Percentiles rank a stretch among this genome's conserved stretches.
phyloP scores from a whole-genome alignment of 2,113 vertebrate species.

The Spermophilus dauricus region DNA sequence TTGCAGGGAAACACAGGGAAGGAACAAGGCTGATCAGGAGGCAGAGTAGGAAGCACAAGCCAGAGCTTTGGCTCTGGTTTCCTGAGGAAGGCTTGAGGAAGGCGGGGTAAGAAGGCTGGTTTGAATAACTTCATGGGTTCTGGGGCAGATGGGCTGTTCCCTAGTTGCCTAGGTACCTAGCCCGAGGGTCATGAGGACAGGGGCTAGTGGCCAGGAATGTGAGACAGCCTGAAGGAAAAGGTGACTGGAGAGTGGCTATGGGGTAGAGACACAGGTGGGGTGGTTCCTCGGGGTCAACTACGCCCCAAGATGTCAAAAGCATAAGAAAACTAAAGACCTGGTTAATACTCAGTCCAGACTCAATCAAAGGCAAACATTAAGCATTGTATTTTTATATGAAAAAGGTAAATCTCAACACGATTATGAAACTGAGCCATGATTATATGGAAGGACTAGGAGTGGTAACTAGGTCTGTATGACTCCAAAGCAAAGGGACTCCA shows the following conservation, averaged over 20 bases:
- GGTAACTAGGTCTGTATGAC: not conserved
- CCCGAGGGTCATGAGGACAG: not conserved
- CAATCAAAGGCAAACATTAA: not conserved
- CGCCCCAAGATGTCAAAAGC: not conserved
- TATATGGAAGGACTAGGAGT: not conserved
- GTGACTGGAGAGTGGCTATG: accelerated
- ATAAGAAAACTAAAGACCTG: not conserved
- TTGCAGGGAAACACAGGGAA: not conserved
- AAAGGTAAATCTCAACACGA: not conserved
- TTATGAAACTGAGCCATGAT: not conserved
- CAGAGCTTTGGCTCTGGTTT: not conserved
- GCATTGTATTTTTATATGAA: not conserved
- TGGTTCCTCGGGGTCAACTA: not conserved
- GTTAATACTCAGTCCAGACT: not conserved
- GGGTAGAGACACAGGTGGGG: not conserved
- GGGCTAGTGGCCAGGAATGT: not conserved
- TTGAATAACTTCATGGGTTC: not conserved
- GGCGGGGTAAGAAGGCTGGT: not conserved
- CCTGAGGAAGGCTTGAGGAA: not conserved
- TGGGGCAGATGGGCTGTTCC: too few species aligned
- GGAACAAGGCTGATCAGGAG: not conserved
- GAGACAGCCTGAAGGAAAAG: not conserved
- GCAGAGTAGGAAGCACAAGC: not conserved
- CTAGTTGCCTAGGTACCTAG: not conserved
- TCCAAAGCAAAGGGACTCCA: not conserved